Base-by-base conservation (phyloP, 23 tunicate genomes). In the Phallusia fumigata region DNA sequence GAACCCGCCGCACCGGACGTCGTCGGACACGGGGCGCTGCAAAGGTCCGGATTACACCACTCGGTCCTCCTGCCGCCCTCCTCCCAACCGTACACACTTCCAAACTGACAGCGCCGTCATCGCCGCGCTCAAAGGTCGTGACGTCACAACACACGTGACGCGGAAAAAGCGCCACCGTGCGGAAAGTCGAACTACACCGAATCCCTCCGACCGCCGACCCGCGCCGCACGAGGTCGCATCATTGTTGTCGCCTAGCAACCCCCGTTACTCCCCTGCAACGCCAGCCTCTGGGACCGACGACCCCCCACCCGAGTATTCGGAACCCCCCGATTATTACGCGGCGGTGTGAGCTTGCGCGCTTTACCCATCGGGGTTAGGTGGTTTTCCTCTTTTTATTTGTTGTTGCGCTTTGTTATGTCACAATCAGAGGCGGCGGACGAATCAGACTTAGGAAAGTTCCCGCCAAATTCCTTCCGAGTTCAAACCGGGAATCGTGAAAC, bases 271-370 rank as follows among this genome's bases (percentile, higher is more conserved):
- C 47, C 5, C 47, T 10, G 47, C 47, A 10, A 3, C 47, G 8
- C 47, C 10, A 5, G 10, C 47, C 69, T 13, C 69, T 1, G 28
- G 69, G 26, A 5, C 11, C 13, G 35, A 30, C 10, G 77, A 33
- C 36, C 77, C 77, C 77, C 77, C 77, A 11, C 77, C 77, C 12
- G 77, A 74, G 40, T 74, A 74, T 28, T 74, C 77, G 36, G 36
- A 32, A 32, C 77, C 77, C 35, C 77, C 77, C 21, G 77, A 74
- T 32, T 74, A 74, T 74, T 32, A 74, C 77, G 26, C 77, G 77
- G 69, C 16, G 5, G 69, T 24, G 26, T 58, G 69, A 58, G 3
- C 18, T 51, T 51, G 18, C 13, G 69, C 69, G 69, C 69, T 58
- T 58, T 58, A 5, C 47, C 47, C 47, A 40, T 3, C 5, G 47